phyloP scores from a whole-genome alignment of 2,797 vertebrate species.

The Varecia variegata region DNA sequence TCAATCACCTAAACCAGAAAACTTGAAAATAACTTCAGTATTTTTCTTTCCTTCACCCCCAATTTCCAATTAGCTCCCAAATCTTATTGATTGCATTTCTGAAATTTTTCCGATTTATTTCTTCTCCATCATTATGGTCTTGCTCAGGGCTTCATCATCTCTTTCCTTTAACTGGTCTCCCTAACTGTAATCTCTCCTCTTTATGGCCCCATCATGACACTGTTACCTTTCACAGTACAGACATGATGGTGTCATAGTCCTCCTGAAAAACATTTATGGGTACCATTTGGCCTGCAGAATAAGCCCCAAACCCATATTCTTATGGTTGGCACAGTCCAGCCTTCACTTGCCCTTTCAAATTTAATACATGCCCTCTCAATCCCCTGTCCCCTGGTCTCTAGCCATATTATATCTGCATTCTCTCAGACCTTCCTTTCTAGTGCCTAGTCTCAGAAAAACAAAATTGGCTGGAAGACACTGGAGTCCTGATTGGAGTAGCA shows the following conservation, averaged over 20 bases:
- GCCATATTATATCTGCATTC: not conserved
- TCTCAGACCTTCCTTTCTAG: not conserved
- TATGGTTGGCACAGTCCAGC: not conserved
- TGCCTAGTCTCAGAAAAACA: not conserved
- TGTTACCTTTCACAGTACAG: not conserved
- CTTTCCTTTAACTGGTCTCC: not conserved
- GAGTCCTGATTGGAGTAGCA: not conserved
- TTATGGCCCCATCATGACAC: not conserved
- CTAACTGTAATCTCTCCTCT: not conserved
- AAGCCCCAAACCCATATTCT: not conserved
- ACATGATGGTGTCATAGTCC: not conserved
- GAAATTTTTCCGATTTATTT: conserved; percentile 13
- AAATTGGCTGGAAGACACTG: not conserved
- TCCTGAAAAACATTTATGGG: not conserved
- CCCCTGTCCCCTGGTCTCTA: not conserved
- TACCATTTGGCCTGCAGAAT: not conserved
- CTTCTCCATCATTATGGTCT: not conserved
- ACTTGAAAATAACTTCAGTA: not conserved
- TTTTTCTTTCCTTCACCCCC: not conserved
- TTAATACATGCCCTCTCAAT: not conserved
- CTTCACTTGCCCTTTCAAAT: not conserved
- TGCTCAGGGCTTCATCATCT: not conserved
- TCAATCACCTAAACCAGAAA: not conserved
- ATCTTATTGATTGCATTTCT: not conserved
- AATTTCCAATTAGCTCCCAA: conserved; percentile 16